These are phyloP conservation scores for Dicerorhinus sumatrensis DNA, from an alignment of 2,113 vertebrate genomes.

Conservation along the genomic window DNA sequence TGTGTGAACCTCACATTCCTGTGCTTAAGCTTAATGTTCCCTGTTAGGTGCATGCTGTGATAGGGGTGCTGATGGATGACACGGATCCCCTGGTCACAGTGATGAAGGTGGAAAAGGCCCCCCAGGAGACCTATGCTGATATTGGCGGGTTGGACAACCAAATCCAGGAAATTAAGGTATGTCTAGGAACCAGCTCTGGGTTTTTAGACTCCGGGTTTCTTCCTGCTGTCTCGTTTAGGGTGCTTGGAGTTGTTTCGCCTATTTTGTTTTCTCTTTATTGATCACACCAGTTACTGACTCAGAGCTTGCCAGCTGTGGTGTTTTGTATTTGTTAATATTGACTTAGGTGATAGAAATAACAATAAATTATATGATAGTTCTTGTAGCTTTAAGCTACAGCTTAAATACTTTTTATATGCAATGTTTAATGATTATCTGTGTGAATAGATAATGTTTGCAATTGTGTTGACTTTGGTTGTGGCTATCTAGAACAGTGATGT, in stretches of 20 bases:
- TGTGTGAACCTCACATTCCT: fast-evolving
- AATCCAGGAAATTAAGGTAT: constrained; percentile 99
- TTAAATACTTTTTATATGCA: background rate
- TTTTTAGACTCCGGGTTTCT: background rate
- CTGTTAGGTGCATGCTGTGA: constrained; percentile 96
- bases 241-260: no score
- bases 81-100: constrained; percentile 98
- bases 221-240: background rate
- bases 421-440: background rate
- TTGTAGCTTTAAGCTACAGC: background rate
- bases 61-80: constrained; percentile 98
- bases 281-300: background rate
- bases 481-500: background rate
- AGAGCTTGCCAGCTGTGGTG: background rate
- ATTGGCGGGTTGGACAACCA: constrained; percentile 98
- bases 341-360: background rate
- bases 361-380: background rate
- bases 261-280: constrained; percentile 16
- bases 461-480: background rate
- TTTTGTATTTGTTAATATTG: background rate
- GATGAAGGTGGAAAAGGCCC: constrained; percentile 99
- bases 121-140: constrained; percentile 97
- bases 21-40: background rate
- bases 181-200: background rate
- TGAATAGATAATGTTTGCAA: background rate